phyloP scores from a whole-genome alignment of 2,797 vertebrate species.

The Schizopygopsis pylzovi region DNA sequence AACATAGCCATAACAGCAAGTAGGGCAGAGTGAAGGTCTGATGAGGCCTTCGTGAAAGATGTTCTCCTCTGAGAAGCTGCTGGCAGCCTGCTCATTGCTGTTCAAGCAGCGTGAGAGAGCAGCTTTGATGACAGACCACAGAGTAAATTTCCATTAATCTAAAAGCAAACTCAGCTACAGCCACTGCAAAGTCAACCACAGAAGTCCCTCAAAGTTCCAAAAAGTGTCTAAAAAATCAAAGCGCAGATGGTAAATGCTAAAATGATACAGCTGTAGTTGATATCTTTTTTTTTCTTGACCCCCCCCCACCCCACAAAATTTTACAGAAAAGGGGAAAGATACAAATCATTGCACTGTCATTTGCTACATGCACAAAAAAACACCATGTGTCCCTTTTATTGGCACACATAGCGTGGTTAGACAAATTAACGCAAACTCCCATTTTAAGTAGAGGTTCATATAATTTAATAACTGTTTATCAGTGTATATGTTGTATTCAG shows the following conservation, averaged over 20 bases:
- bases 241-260: conserved; percentile 19
- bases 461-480: not conserved
- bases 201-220: conserved; percentile 43
- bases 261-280: conserved; percentile 23
- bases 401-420: not conserved
- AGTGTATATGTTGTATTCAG: not conserved
- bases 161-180: conserved; percentile 46
- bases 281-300: not conserved
- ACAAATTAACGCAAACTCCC: not conserved
- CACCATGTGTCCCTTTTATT: not conserved
- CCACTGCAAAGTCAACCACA: conserved; percentile 42
- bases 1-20: conserved; percentile 24
- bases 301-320: not conserved
- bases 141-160: conserved; percentile 52
- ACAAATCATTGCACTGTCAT: not conserved
- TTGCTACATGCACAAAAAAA: not conserved
- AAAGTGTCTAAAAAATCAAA: conserved; percentile 38
- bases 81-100: conserved; percentile 43
- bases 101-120: conserved; percentile 48
- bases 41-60: conserved; percentile 44
- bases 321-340: not conserved
- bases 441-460: not conserved
- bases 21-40: conserved; percentile 13
- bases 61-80: conserved; percentile 30
- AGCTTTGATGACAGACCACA: conserved; percentile 52